A percentile compares a stretch with the other conserved stretches of the same genome.
These are phyloP conservation scores for Scaeva pyrastri DNA, from an alignment of 2,888 invertebrate species.

Conservation along the genomic window DNA sequence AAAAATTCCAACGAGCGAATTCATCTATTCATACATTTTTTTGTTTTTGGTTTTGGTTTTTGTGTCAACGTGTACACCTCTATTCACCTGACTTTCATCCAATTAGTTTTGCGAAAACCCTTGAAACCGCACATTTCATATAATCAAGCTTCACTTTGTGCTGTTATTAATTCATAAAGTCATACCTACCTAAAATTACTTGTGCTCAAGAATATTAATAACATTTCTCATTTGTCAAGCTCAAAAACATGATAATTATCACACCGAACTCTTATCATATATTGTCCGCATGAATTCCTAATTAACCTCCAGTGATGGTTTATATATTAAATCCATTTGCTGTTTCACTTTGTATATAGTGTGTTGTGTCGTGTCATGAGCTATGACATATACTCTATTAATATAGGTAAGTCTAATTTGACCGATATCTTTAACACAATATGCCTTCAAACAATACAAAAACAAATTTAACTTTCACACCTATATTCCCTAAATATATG, in stretches of 20 bases:
- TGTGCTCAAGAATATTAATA: background rate
- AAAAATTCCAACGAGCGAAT: no score
- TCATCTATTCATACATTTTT: no score
- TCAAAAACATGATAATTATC: background rate
- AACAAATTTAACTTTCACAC: constrained; percentile 48
- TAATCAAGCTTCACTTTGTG: background rate
- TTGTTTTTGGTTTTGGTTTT: no score
- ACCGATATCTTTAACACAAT: background rate
- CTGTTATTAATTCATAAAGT: background rate
- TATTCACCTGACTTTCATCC: background rate
- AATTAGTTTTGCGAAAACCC: background rate
- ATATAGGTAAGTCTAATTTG: background rate
- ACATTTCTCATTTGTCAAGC: constrained; percentile 4
- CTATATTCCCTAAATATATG: constrained; percentile 19
- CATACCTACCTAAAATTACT: no score
- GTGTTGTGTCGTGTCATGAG: no score
- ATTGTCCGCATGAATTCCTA: constrained; percentile 18
- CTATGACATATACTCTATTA: no score
- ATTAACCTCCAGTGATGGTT: constrained; percentile 1
- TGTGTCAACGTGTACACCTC: no score
- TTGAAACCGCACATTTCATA: background rate
- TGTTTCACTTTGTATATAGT: background rate
- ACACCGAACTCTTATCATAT: background rate
- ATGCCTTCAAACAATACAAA: background rate
- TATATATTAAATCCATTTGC: constrained; percentile 1